Evolutionary conservation across 2,797 vertebrate genomes (phyloP).

Genomic region (Pipistrellus pipistrellus): DNA sequence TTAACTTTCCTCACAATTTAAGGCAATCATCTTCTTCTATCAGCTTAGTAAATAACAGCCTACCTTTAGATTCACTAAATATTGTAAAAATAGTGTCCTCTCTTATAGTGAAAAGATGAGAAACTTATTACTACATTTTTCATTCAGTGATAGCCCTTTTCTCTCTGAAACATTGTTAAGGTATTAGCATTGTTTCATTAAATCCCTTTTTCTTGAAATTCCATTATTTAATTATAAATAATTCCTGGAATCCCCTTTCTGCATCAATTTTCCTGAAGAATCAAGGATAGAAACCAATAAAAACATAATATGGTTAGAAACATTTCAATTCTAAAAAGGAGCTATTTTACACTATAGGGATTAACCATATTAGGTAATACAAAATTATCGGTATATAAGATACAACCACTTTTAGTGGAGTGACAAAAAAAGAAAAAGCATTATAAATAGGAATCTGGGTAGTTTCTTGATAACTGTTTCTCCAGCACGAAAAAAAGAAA

Average conservation of each 20-base stretch:
- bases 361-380: background rate
- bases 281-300: background rate
- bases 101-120: background rate
- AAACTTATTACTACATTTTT: background rate
- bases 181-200: background rate
- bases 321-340: constrained; percentile 37
- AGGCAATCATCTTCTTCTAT: background rate
- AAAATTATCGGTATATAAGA: background rate
- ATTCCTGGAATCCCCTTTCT: background rate
- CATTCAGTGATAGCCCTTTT: background rate
- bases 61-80: background rate
- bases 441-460: background rate
- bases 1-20: constrained; percentile 28
- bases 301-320: background rate
- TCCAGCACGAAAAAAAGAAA: background rate
- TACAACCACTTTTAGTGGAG: background rate
- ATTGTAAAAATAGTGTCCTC: background rate
- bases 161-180: background rate
- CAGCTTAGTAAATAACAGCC: background rate
- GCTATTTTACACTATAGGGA: background rate
- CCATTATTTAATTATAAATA: background rate
- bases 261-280: background rate
- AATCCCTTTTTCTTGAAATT: background rate
- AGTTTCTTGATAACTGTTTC: background rate
- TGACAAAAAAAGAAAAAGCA: constrained; percentile 46